Evolutionary conservation across 2,113 vertebrate species (phyloP), one percentile per base, ranked within the genome.

Genomic region (Caranx ignobilis): DNA sequence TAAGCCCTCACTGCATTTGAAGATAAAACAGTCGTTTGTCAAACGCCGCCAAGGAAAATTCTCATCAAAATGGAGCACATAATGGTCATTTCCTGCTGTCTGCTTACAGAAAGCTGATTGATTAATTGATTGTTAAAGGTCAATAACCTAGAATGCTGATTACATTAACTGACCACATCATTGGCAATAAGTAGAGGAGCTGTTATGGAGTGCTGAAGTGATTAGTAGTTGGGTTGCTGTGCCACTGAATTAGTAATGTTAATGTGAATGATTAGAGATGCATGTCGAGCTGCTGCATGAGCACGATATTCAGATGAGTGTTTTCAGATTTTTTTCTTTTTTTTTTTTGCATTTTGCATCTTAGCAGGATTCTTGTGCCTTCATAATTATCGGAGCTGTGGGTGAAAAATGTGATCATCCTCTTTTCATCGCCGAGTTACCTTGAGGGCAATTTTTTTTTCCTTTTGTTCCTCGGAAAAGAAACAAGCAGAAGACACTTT

Each of bases 1-100:
- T 78, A 83, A 88, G 77, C 63, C 74, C 71, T 74, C 12, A 50
- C 83, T 87, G 89, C 74, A 43, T 71, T 70, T 67, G 35, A 77
- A 84, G 84, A 88, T 87, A 83, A 86, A 87, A 82, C 70, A 70
- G 41, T 77, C 71, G 61, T 79, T 83, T 86, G 75, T 81, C 71
- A 78, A 79, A 73, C 6, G 67, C 79, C 35, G 74, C 78, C 69
- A 76, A 41, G 79, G 60, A 19, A 68, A 47, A 84, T 86, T 78
- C 68, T 43, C 69, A 35, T 86, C 60, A 71, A 75, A 86, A 69
- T 34, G 2, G 13, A 71, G 21, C 2, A 68, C 13, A 75, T 67
- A 77, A 70, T n/a, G 57, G 21, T 48, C 63, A 68, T 12, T 66
- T 71, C 66, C 26, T 45, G 31, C 77, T 15, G 34, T 50, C 65